A percentile compares a stretch with the other conserved stretches of the same genome.
Evolutionary conservation across 2,888 invertebrate species (phyloP).

Genomic region (Pammene fasciana): DNA sequence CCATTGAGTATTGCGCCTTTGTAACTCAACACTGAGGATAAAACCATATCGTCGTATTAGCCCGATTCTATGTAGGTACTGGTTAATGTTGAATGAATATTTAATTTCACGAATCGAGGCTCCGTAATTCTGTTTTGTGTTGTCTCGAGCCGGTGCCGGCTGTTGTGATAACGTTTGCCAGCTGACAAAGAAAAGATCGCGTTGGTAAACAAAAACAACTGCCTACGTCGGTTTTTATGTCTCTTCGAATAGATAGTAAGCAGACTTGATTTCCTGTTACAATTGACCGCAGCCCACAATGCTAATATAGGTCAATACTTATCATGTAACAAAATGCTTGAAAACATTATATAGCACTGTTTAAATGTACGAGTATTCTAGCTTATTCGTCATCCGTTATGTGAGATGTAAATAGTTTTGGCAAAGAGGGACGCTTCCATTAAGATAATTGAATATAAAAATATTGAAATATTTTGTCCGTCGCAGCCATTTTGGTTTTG

Average conservation of each 20-base stretch:
- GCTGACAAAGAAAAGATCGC: conserved; percentile 16
- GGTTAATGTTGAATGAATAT: conserved; percentile 3
- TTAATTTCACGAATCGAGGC: not conserved
- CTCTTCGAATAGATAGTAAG: conserved; percentile 27
- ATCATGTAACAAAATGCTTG: conserved; percentile 36
- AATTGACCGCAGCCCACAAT: conserved; percentile 47
- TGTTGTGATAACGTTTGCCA: conserved; percentile 28
- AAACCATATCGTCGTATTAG: not conserved
- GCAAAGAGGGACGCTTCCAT: not conserved
- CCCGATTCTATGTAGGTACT: not conserved
- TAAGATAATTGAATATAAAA: not conserved
- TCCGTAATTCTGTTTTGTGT: conserved; percentile 20
- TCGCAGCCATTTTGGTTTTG: not conserved
- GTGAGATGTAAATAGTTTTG: conserved; percentile 17
- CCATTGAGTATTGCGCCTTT: not conserved
- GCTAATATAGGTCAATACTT: conserved; percentile 49
- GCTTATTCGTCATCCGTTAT: not conserved
- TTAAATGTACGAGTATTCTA: not conserved
- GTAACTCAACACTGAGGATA: not conserved
- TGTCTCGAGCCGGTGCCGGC: conserved; percentile 9
- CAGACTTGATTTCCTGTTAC: conserved; percentile 43
- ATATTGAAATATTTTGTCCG: not conserved
- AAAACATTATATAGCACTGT: conserved; percentile 22
- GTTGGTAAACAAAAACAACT: conserved; percentile 37
- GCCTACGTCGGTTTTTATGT: conserved; percentile 27